Percentiles rank a stretch among this genome's conserved stretches.
Evolutionary conservation across 2,888 invertebrate species (phyloP).

Genomic region (Andricus quercusramuli): DNA sequence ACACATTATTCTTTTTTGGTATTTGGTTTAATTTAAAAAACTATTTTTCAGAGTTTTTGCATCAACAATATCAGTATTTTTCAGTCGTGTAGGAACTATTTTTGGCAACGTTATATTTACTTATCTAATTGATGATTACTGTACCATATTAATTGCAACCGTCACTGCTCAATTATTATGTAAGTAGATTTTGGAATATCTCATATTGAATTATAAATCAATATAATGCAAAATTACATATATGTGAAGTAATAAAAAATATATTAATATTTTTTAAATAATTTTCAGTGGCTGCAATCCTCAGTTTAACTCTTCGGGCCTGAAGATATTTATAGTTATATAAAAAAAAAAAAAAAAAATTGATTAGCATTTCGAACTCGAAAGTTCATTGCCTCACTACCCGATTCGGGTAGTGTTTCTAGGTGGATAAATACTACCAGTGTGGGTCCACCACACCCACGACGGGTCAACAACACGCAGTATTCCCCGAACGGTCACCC

Average conservation of each 20-base stretch:
- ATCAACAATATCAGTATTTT: not conserved
- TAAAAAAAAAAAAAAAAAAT: no score
- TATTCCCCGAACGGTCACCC: no score
- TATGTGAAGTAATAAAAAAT: not conserved
- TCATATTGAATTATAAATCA: no score
- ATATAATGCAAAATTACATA: no score
- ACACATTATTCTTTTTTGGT: no score
- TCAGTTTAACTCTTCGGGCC: not conserved
- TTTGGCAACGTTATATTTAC: slow-evolving; percentile 10
- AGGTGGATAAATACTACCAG: no score
- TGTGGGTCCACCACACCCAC: no score
- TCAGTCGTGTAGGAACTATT: slow-evolving; percentile 3
- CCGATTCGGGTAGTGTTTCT: no score
- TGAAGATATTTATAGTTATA: not conserved
- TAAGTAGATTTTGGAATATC: not conserved
- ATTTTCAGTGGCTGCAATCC: not conserved
- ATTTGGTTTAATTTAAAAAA: not conserved
- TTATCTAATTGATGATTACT: slow-evolving; percentile 3
- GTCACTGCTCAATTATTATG: slow-evolving; percentile 67
- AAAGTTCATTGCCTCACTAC: no score
- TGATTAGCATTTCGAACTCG: no score
- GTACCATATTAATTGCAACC: slow-evolving; percentile 26
- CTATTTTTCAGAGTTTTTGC: slow-evolving; percentile 26
- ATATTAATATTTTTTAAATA: not conserved
- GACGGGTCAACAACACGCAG: no score